Evolutionary conservation across 2,113 vertebrate species (phyloP), one percentile per base, ranked within the genome.

Genomic region (Semicossyphus pulcher): DNA sequence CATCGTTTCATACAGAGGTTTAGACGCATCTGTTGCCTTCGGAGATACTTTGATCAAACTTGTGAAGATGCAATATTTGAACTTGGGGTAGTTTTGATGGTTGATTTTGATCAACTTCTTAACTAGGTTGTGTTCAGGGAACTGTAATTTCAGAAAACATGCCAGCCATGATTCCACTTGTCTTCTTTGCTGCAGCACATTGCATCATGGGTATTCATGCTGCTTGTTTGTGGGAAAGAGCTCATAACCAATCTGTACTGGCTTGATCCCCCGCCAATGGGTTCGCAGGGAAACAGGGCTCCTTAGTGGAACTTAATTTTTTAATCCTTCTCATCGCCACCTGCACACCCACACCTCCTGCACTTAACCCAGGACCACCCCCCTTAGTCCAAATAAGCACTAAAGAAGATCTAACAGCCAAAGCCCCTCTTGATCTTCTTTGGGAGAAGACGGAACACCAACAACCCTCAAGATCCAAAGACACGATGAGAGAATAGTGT

Each of bases 181-280:
- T 52, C 26, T 39, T 21, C 26, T 56, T 41, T 18, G 5, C 47
- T 36, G 56, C 23, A 49, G 5, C 21, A 18, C 54, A 28, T 41
- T 85, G 80, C 72, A 73, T 86, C 59, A 47, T 59, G 45, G 66
- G 23, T 72, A 47, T 62, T 70, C 31, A 69, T 42, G 42, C 7
- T 29, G 53, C 41, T 25, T 8, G 16, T 25, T 37, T 62, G 63
- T 66, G 44, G 34, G 44, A 28, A 64, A 34, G 12, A 1, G 48
- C 32, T 34, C 21, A 4, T 42, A 72, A 83, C 29, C 52, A 62
- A 66, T 62, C 1, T 36, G 61, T 9, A 18, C 53, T 3, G 1
- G 10, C 41, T 32, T 71, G 66, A 58, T 56, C 49, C 29, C 12
- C 53, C 32, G 58, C 51, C 71, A 72, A 18, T 10, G 56, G 36